phyloP scores from a whole-genome alignment of 92 coral and sea anemone species.

The Porites rus region DNA sequence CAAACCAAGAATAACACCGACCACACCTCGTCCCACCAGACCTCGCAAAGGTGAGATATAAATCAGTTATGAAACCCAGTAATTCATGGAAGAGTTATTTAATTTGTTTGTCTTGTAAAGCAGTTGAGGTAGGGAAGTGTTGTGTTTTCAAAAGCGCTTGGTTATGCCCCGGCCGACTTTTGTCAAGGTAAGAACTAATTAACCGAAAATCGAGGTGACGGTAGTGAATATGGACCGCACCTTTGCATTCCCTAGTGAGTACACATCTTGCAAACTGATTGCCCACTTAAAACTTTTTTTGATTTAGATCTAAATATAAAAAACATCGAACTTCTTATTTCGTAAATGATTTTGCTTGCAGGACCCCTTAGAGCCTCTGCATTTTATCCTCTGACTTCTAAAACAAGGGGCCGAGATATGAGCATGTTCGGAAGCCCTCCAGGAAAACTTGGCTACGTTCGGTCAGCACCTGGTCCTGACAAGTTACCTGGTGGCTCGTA shows the following conservation, averaged over 20 bases:
- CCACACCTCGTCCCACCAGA: constrained; percentile 19
- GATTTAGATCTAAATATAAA: no score
- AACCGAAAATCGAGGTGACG: no score
- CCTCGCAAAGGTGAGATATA: constrained; percentile 38
- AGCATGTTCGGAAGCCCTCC: constrained; percentile 83
- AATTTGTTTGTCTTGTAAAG: no score
- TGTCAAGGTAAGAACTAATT: no score
- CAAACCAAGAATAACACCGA: background rate
- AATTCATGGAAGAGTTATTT: no score
- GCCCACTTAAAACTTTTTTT: no score
- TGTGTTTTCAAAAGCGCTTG: no score
- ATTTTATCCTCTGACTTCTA: constrained; percentile 71
- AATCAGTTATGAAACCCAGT: background rate
- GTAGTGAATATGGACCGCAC: no score
- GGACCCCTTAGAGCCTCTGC: constrained; percentile 87
- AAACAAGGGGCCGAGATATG: constrained; percentile 65
- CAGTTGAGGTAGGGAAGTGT: no score
- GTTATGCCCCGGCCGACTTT: no score
- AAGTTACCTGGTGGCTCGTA: constrained; percentile 78
- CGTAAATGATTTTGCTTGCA: background rate
- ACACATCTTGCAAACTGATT: no score
- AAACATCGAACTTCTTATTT: background rate
- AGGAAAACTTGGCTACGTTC: constrained; percentile 72
- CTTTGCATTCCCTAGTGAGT: no score
- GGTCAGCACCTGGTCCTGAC: constrained; percentile 88